Evolutionary conservation across 2,888 invertebrate species (phyloP), one percentile per base, ranked within the genome.

Genomic region (Rhimphoctona megacephalus): DNA sequence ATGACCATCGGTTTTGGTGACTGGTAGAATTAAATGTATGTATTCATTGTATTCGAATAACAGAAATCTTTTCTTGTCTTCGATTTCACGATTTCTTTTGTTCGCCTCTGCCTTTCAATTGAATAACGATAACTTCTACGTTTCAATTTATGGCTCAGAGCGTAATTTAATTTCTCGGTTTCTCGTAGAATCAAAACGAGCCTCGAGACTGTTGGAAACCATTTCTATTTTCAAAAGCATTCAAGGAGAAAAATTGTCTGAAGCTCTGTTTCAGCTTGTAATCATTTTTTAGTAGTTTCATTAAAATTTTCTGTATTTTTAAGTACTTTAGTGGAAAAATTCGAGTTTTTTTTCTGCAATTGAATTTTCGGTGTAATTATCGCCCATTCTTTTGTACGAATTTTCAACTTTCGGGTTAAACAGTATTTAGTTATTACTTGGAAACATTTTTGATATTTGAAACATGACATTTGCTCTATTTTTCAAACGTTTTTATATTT

Each of bases 1-100:
- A 72, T 52, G 72, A 72, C n/a, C 52, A 36, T 52, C 36, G 6
- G 36, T 52, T n/a, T n/a, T 2, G 17, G 33, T 52, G n/a, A 2
- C 3, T 14, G n/a, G 33, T 19, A 72, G 33, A 52, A 72, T n/a
- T 8, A n/a, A 72, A 52, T 52, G 33, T 14, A 25, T 17, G 17
- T 30, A 69, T 49, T 49, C 46, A 46, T 46, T 19, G 11, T 39
- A 30, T 33, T n/a, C 33, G 52, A 72, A 54, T 33, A 72, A 54
- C 72, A 52, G 72, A 72, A 33, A 72, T 22, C n/a, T 52, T 72
- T 52, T 72, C 52, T 72, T 17, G n/a, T 52, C 36, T 33, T 6
- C 33, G 33, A 36, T 72, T 72, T 54, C 49, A 46, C n/a, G 33
- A n/a, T 72, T 52, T n/a, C 33, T 70, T 46, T n/a, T 72, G 33